Conservation (phyloP, 30 jellyfish, hydroid and myxozoan genomes). For the Aurelia sp. region DNA sequence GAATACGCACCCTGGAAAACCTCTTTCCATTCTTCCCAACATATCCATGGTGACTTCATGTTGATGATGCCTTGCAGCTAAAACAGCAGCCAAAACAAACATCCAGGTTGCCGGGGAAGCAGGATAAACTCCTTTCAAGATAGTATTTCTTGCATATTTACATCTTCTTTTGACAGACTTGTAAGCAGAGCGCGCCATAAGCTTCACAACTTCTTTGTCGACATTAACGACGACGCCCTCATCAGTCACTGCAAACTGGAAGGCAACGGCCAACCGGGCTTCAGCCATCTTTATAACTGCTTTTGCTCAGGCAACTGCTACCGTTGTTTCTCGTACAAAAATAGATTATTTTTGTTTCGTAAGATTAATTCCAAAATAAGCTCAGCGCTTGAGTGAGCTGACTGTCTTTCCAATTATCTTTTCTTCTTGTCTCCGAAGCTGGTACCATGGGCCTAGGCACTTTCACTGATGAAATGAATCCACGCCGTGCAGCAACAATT, state of each 20-base stretch:
- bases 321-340: too few relatives aligned
- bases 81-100: constrained; percentile 94
- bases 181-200: constrained; percentile 92
- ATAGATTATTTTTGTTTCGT: too few relatives aligned
- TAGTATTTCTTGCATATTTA: constrained; percentile 85
- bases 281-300: constrained; percentile 81
- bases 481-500: too few relatives aligned
- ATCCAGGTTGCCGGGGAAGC: constrained; percentile 99
- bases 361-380: too few relatives aligned
- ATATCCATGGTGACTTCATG: constrained; percentile 91
- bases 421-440: too few relatives aligned
- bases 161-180: constrained; percentile 95
- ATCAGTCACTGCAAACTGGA: constrained; percentile 97
- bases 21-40: constrained; percentile 89
- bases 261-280: constrained; percentile 97
- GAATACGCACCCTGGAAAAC: constrained; percentile 94
- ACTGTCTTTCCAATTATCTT: too few relatives aligned
- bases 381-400: too few relatives aligned
- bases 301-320: too few relatives aligned
- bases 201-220: constrained; percentile 92
- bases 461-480: too few relatives aligned
- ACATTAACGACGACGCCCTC: constrained; percentile 97
- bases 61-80: constrained; percentile 93
- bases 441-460: too few relatives aligned
- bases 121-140: constrained; percentile 95